Conservation (phyloP, 2,797 vertebrate genomes). For the Picus viridis region DNA sequence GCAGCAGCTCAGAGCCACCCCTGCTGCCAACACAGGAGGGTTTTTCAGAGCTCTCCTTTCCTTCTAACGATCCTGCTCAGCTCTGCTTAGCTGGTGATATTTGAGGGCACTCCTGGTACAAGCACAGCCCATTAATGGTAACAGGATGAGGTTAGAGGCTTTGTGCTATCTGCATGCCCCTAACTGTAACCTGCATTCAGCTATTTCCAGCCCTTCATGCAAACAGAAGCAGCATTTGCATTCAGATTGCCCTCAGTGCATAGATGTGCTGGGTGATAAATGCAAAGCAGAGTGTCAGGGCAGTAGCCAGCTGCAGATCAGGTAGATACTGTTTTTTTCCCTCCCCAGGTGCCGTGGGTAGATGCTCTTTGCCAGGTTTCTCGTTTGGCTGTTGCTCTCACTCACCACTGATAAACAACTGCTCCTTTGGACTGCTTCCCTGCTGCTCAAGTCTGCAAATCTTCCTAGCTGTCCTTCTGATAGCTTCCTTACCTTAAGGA, state of each 20-base stretch:
- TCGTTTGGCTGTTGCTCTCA: not conserved
- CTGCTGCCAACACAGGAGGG: not conserved
- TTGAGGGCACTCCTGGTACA: conserved; percentile 7
- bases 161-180: not conserved
- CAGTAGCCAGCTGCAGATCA: not conserved
- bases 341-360: not conserved
- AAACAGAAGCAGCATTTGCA: conserved; percentile 43
- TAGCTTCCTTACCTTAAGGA: not conserved
- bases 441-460: not conserved
- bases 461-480: not conserved
- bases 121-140: conserved; percentile 38
- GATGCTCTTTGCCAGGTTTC: not conserved
- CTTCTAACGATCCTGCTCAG: not conserved
- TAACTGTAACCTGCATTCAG: conserved; percentile 41
- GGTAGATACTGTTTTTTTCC: not conserved
- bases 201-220: conserved; percentile 51
- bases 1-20: rapidly evolving
- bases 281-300: not conserved
- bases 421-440: not conserved
- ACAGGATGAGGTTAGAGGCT: conserved; percentile 5
- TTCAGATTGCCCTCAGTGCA: conserved; percentile 25
- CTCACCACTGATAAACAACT: not conserved
- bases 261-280: conserved; percentile 30
- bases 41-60: conserved; percentile 22
- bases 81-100: conserved; percentile 39